Conservation (phyloP, 2,888 invertebrate species). For the Ormyrus labotus region DNA sequence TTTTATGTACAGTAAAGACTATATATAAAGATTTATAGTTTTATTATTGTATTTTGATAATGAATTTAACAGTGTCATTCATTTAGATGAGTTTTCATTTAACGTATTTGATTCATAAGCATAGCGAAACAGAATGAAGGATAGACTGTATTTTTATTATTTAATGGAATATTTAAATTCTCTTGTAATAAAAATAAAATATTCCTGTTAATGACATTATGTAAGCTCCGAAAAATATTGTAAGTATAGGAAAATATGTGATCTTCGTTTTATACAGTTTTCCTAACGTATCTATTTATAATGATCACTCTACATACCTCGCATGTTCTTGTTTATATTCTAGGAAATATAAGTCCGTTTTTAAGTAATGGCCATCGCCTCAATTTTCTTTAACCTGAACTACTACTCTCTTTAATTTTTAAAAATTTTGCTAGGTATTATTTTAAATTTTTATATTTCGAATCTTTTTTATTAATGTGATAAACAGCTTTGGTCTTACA, state of each 20-base stretch:
- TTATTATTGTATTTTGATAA: conserved; percentile 67
- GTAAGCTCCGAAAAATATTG: conserved; percentile 53
- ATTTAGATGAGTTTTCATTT: conserved; percentile 63
- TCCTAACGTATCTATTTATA: conserved; percentile 58
- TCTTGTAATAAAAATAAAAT: conserved; percentile 49
- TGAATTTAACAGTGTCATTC: conserved; percentile 64
- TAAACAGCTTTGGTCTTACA: too few species aligned
- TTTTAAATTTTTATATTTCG: too few species aligned
- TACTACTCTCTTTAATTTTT: neutral
- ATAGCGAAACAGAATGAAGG: conserved; percentile 70
- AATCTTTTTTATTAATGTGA: too few species aligned
- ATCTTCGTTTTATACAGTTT: conserved; percentile 58
- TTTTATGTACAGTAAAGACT: conserved; percentile 72
- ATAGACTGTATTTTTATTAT: conserved; percentile 67
- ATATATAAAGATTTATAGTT: conserved; percentile 61
- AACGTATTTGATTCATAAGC: conserved; percentile 66
- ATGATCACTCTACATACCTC: conserved; percentile 68
- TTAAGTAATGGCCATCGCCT: conserved; percentile 47
- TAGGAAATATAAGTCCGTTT: conserved; percentile 58
- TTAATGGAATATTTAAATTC: conserved; percentile 51
- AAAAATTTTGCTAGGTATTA: too few species aligned
- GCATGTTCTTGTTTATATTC: conserved; percentile 60
- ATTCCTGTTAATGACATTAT: conserved; percentile 53
- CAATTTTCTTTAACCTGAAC: neutral
- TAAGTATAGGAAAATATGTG: conserved; percentile 57